Conservation (phyloP, 1,140 invertebrate genomes). For the Brachionus manjavacas region DNA sequence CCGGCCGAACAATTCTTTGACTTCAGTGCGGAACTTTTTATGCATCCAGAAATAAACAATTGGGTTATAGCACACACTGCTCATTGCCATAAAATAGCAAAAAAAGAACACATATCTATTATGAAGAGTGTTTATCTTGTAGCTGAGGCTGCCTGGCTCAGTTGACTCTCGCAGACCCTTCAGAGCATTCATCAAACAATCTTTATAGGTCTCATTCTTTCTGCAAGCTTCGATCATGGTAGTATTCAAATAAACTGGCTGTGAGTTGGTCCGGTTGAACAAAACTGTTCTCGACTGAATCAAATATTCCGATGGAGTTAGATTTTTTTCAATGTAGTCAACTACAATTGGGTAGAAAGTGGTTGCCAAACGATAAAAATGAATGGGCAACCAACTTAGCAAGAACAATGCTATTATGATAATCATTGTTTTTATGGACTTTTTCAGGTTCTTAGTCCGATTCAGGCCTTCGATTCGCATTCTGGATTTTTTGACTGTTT, state of each 20-base stretch:
- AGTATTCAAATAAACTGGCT: neutral
- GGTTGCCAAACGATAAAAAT: constrained; percentile 60
- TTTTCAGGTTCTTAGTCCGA: constrained; percentile 32
- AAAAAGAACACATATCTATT: constrained; percentile 56
- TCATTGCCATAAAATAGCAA: constrained; percentile 61
- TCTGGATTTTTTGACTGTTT: neutral
- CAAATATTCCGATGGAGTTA: constrained; percentile 47
- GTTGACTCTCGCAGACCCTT: neutral
- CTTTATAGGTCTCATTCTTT: constrained; percentile 5
- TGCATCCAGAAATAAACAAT: constrained; percentile 62
- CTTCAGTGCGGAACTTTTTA: constrained; percentile 50
- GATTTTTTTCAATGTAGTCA: constrained; percentile 45
- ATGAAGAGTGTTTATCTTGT: constrained; percentile 46
- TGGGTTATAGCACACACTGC: constrained; percentile 61
- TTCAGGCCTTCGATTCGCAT: constrained; percentile 35
- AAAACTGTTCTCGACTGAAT: constrained; percentile 42
- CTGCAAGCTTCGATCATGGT: neutral
- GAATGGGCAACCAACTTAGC: constrained; percentile 60
- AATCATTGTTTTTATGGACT: constrained; percentile 56
- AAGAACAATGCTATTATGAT: constrained; percentile 59
- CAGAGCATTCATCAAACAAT: constrained; percentile 1
- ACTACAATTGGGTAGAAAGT: constrained; percentile 58
- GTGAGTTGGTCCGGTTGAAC: neutral
- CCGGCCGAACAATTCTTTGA: neutral
- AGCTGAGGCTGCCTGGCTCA: neutral